Conservation (phyloP, 2,888 invertebrate genomes). For the Xestobium rufovillosum region DNA sequence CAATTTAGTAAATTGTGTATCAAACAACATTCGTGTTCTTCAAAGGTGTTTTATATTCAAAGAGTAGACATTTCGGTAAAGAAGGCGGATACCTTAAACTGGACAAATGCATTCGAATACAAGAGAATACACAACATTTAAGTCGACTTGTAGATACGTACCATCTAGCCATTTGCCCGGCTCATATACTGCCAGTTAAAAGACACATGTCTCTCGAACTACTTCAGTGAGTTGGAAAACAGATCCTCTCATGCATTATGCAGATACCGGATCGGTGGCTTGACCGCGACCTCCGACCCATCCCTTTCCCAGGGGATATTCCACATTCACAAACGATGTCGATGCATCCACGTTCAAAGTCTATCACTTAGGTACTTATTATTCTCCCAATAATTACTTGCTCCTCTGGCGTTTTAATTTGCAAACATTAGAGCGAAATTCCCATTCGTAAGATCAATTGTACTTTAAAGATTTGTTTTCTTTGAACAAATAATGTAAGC, state of each 20-base stretch:
- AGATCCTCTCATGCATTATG: conserved; percentile 35
- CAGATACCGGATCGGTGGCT: conserved; percentile 33
- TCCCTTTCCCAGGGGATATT: not conserved
- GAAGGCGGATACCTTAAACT: too few species aligned
- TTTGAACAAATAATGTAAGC: conserved; percentile 1
- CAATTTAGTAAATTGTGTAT: too few species aligned
- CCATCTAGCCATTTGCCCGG: too few species aligned
- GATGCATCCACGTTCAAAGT: too few species aligned
- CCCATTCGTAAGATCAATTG: not conserved
- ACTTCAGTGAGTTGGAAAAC: conserved; percentile 32
- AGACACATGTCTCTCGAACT: conserved; percentile 30
- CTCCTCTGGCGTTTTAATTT: conserved; percentile 1
- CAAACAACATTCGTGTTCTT: too few species aligned
- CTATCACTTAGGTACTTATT: too few species aligned
- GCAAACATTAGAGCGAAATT: conserved; percentile 2
- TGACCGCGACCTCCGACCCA: conserved; percentile 34
- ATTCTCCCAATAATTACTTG: not conserved
- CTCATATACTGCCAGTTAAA: conserved; percentile 19
- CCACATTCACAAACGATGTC: too few species aligned
- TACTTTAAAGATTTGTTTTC: not conserved
- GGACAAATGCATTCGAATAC: too few species aligned
- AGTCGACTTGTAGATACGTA: too few species aligned
- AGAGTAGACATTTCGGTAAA: too few species aligned
- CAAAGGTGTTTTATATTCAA: too few species aligned
- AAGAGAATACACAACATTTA: too few species aligned